A percentile compares a stretch with the other conserved stretches of the same genome.
Evolutionary conservation across 1,140 invertebrate genomes (phyloP).

Genomic region (Aphidius gifuensis): DNA sequence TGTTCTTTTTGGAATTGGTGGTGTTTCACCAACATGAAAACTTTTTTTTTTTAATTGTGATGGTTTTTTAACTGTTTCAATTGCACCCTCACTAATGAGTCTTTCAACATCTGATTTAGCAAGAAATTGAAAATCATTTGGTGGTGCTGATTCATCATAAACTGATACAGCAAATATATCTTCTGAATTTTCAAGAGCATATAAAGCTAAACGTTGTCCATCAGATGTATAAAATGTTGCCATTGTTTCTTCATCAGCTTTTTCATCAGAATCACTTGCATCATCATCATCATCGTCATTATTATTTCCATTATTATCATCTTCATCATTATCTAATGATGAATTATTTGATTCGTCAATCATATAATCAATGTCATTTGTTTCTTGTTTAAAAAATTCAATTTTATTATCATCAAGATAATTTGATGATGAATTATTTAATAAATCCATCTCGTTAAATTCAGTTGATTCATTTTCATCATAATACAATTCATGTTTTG

Average conservation of each 20-base stretch:
- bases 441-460: no score
- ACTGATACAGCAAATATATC: constrained; percentile 52
- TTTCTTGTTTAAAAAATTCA: no score
- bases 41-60: constrained; percentile 41
- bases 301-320: no score
- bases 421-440: no score
- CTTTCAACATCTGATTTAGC: constrained; percentile 51
- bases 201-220: constrained; percentile 49
- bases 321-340: no score
- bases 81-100: constrained; percentile 52
- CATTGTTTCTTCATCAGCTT: constrained; percentile 49
- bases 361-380: no score
- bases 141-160: constrained; percentile 52
- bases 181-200: constrained; percentile 52
- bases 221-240: constrained; percentile 51
- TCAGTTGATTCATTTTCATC: no score
- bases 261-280: constrained; percentile 1
- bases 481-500: no score
- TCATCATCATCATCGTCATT: no score
- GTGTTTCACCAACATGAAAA: constrained; percentile 31
- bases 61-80: constrained; percentile 51
- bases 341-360: no score
- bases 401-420: no score
- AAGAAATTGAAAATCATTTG: constrained; percentile 50
- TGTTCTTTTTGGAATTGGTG: constrained; percentile 18